Evolutionary conservation across 2,797 vertebrate genomes (phyloP), one percentile per base, ranked within the genome.

Genomic region (Poecile montanus): DNA sequence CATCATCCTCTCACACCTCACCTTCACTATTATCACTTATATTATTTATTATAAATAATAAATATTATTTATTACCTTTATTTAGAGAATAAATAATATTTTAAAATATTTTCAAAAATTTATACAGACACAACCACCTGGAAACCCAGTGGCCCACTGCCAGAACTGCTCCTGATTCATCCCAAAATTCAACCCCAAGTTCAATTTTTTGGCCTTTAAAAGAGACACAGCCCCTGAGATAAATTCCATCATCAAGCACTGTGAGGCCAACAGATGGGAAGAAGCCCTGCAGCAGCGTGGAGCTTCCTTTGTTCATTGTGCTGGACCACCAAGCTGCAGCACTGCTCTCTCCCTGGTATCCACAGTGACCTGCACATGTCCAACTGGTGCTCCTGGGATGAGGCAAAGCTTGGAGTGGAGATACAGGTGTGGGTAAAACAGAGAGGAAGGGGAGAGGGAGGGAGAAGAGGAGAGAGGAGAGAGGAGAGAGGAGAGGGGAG

Each of bases 261-360:
- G 25, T 5, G 79, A 85, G 75, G 57, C 53, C 74, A 2, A 54
- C n/a, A 44, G 32, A 85, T 11, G 77, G 63, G 8, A 26, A 61
- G 36, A 34, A 40, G 1, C 27, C 86, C 87, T 80, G 61, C 20
- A 85, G 88, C 84, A n/a, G 1, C 27, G 61, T 10, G 78, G 50
- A 66, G 74, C 65, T 54, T 14, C 74, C 54, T 75, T 57, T 88
- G 87, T 74, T 62, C 29, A 26, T 34, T 36, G 56, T 82, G 68
- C 29, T 85, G 67, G 89, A 86, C 90, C 80, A 93, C 92, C 94
- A 93, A 93, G 83, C 73, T 70, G 53, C 87, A 68, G 34, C 88
- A 88, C 34, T 92, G 77, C 72, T 76, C 90, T 65, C 60, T 79
- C 19, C 23, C 32, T 40, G 4, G 23, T 34, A 45, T 22, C 91